Evolutionary conservation across 2,888 invertebrate species (phyloP), one percentile per base, ranked within the genome.

Genomic region (Sarcophaga variegata): DNA sequence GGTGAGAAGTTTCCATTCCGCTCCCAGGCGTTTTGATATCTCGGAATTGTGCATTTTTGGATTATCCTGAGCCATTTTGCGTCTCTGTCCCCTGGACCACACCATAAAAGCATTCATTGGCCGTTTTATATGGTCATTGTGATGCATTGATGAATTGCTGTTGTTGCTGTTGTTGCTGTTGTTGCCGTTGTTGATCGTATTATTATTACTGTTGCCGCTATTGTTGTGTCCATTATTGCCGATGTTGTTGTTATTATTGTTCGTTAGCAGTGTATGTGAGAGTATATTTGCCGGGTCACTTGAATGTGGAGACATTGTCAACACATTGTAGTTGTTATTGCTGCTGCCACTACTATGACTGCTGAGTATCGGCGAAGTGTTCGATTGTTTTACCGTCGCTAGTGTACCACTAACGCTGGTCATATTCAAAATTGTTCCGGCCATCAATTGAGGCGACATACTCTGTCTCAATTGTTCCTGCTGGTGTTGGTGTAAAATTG

Each of bases 71-170:
- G 98, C 98, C 94, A 99, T 98, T 94, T 98, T 98, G 87, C 98
- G 95, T 66, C 98, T 94, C 93, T 98, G 98, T 75, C 98, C 97
- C 76, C 98, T 94, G 49, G 98, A 98, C 98, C 98, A 98, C 25
- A 94, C 98, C 98, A 99, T 99, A 94, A 99, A 99, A 1, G 99
- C 98, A 94, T 99, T 99, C 99, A 99, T 99, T 62, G 99, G 99
- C 81, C 99, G 95, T 93, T 99, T 99, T 90, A 99, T 98, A 93
- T 98, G 97, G 92, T 96, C 96, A 89, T 92, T 89, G 63, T 89
- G 92, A 82, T 90, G 87, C 14, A 80, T 87, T 84, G 17, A 83
- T 86, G 6, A 82, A 80, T 25, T 88, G 83, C 67, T 88, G 88
- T 88, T 75, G 88, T 54, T 76, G 59, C 45, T 45, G 47, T 17